These are phyloP conservation scores for Caenorhabditis sp. DNA, from an alignment of 2,888 invertebrate species.

Conservation along the genomic window DNA sequence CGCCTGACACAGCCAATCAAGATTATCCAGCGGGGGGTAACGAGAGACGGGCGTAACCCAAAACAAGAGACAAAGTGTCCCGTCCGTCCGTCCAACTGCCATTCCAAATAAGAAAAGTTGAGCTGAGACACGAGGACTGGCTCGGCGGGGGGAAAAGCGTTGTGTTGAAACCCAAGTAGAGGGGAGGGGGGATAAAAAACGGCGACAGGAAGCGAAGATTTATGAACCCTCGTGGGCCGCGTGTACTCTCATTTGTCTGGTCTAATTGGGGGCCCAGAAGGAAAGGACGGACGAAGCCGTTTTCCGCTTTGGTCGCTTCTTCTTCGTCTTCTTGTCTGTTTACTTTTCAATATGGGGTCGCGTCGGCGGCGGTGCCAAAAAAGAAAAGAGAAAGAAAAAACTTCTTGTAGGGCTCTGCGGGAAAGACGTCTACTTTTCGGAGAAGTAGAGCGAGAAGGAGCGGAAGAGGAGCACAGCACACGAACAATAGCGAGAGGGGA, in stretches of 20 bases:
- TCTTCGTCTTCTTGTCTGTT: slow-evolving; percentile 6
- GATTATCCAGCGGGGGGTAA: slow-evolving; percentile 37
- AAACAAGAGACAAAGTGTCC: slow-evolving; percentile 53
- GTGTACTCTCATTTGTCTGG: slow-evolving; percentile 15
- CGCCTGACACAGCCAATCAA: slow-evolving; percentile 51
- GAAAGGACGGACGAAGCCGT: neutral
- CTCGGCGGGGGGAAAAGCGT: neutral
- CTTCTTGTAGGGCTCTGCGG: slow-evolving; percentile 25
- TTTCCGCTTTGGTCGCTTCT: neutral
- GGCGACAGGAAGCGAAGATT: slow-evolving; percentile 12
- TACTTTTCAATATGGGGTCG: slow-evolving; percentile 27
- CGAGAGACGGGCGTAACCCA: slow-evolving; percentile 32
- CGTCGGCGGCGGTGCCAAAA: slow-evolving; percentile 16
- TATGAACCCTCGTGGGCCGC: slow-evolving; percentile 5
- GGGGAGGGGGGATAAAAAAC: neutral
- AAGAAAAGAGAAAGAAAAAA: slow-evolving; percentile 24
- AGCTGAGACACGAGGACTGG: slow-evolving; percentile 8
- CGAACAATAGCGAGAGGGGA: slow-evolving; percentile 17
- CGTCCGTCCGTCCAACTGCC: slow-evolving; percentile 45
- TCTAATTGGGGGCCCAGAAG: slow-evolving; percentile 13
- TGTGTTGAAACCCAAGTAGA: slow-evolving; percentile 5
- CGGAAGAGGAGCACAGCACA: slow-evolving; percentile 21
- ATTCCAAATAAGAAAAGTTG: slow-evolving; percentile 48
- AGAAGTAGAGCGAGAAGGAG: slow-evolving; percentile 33
- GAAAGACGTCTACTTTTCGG: slow-evolving; percentile 40